Conservation (phyloP, 2,797 vertebrate species). For the Tangara arthus region DNA sequence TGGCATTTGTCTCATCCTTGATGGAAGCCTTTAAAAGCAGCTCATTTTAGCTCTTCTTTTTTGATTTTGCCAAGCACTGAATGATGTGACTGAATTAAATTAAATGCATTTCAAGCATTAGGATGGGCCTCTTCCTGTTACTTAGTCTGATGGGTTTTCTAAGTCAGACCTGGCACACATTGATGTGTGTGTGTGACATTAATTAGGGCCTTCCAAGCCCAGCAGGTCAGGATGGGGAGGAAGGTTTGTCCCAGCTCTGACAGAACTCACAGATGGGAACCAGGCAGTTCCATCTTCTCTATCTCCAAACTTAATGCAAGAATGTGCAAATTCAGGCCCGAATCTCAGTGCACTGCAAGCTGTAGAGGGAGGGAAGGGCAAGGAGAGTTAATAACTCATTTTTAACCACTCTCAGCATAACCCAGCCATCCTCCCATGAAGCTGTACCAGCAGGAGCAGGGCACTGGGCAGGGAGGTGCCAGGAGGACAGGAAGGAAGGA, state of each 20-base stretch:
- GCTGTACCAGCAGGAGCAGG: fast-evolving
- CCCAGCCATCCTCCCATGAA: neutral
- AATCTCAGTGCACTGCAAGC: neutral
- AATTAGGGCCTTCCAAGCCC: neutral
- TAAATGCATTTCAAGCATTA: neutral
- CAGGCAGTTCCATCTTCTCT: neutral
- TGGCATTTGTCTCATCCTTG: neutral
- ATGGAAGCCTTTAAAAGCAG: neutral
- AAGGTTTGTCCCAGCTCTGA: neutral
- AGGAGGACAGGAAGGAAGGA: neutral
- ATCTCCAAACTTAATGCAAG: neutral
- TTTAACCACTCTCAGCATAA: neutral
- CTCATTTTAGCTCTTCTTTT: neutral
- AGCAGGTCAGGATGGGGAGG: neutral
- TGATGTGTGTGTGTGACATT: neutral
- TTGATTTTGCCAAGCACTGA: neutral
- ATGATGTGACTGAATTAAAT: neutral
- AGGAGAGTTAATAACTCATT: neutral
- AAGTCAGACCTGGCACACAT: neutral
- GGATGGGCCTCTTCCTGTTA: neutral
- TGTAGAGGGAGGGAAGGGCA: neutral
- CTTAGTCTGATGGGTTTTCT: neutral
- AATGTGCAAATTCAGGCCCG: neutral
- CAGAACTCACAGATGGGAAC: neutral
- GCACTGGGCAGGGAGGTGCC: neutral